Conservation (phyloP, 2,113 vertebrate genomes). For the Limanda limanda region DNA sequence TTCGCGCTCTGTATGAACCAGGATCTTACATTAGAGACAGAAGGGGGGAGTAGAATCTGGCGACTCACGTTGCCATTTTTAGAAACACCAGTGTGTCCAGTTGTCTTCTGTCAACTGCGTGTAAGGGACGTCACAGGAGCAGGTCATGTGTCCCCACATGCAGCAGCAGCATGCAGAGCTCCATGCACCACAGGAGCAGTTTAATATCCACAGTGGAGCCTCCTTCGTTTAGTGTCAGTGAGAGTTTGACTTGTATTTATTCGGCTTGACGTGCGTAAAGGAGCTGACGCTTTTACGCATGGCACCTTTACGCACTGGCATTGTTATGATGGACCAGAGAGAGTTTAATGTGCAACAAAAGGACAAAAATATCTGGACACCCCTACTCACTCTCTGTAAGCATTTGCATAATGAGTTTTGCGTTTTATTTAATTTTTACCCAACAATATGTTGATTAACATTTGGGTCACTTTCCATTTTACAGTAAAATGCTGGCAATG, state of each 20-base stretch:
- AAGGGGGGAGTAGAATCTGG: slow-evolving; percentile 45
- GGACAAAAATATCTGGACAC: neutral
- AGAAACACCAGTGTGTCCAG: slow-evolving; percentile 66
- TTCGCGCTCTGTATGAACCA: slow-evolving; percentile 8
- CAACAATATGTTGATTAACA: too few relatives aligned
- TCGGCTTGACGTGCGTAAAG: neutral
- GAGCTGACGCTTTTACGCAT: neutral
- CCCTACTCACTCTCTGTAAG: neutral
- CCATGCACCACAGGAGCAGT: neutral
- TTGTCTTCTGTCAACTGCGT: slow-evolving; percentile 64
- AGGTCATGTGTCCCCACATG: slow-evolving; percentile 26
- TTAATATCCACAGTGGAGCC: neutral
- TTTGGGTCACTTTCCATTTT: too few relatives aligned
- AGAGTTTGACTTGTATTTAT: neutral
- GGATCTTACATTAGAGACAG: slow-evolving; percentile 31
- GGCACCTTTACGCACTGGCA: slow-evolving; percentile 9
- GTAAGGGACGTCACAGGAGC: slow-evolving; percentile 26
- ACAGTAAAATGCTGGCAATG: too few relatives aligned
- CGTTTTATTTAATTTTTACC: too few relatives aligned
- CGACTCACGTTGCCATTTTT: slow-evolving; percentile 72
- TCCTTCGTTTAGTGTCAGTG: neutral
- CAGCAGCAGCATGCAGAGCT: neutral
- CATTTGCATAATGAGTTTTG: too few relatives aligned
- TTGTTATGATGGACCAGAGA: neutral
- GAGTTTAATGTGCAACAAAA: neutral